These are phyloP conservation scores for Pristiophorus japonicus DNA, from an alignment of 2,113 vertebrate species.

Conservation along the genomic window DNA sequence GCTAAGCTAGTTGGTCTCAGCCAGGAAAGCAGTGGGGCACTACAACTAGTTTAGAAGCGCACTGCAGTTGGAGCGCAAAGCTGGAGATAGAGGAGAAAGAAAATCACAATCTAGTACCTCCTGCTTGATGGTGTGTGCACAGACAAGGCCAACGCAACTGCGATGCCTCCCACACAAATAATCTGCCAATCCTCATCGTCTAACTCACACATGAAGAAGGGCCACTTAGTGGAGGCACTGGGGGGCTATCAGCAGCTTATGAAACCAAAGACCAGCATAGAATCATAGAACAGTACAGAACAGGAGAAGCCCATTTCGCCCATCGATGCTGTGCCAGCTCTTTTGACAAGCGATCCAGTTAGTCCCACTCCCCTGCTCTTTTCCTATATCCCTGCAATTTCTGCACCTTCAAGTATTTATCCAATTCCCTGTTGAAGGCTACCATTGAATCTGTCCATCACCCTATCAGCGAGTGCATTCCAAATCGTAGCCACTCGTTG, in stretches of 20 bases:
- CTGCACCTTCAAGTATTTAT: not conserved
- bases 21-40: not conserved
- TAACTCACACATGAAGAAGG: not conserved
- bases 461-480: not conserved
- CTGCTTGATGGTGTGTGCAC: not conserved
- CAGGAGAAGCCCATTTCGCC: not conserved
- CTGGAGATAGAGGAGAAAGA: not conserved
- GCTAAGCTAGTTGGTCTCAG: not conserved
- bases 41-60: not conserved
- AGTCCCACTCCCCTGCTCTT: no score
- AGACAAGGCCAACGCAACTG: not conserved
- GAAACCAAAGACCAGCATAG: not conserved
- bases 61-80: not conserved
- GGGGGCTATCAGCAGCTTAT: not conserved
- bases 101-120: not conserved
- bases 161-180: not conserved
- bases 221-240: not conserved
- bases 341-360: not conserved
- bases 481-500: not conserved
- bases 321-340: not conserved
- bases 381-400: not conserved
- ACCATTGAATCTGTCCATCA: not conserved
- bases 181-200: not conserved
- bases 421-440: not conserved
- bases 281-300: not conserved